Base-by-base conservation (phyloP, 2,797 vertebrate genomes). In the Acanthornis magna region DNA sequence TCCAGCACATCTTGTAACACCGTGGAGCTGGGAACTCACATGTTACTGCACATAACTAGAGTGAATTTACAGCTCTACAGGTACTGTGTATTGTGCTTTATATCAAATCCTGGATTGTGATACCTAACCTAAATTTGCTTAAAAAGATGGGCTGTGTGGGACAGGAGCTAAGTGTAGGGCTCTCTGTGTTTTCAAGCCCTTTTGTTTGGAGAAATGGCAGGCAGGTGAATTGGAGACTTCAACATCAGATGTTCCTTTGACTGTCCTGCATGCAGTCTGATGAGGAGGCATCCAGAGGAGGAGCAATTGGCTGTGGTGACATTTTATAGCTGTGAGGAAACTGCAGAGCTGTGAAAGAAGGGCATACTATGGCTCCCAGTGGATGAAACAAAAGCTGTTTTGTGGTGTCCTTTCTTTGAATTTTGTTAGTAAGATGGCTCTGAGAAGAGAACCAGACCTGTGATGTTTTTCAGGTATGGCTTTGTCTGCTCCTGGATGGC, bases 21-120 rank as follows among this genome's bases (percentile, higher is more conserved):
- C 16, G 25, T 36, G 9, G 16, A 62, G 47, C 67, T 68, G 62
- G 16, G 74, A 84, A 23, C 86, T 84, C 38, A 14, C 9, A 5
- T 0, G 0, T 45, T 47, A 5, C 53, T 57, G 53, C 21, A 1
- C 7, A 7, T 18, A 13, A n/a, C n/a, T 21, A 3, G 10, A 6
- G 10, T 45, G 68, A 50, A 16, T 79, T 58, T 50, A 54, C 26
- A 42, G 4, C 51, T 47, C 36, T 25, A 13, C 27, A 27, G 38
- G n/a, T 40, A 25, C 23, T 43, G 42, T 29, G 25, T 8, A 0
- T 30, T 34, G 13, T 22, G 50, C 34, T 82, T 4, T 25, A 16
- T 43, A 34, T 34, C 29, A 38, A 7, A 27, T 70, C 25, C 51
- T 75, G 72, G 5, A 42, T 76, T 70, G 26, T 29, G 38, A 30